phyloP scores from a whole-genome alignment of 2,113 vertebrate genomes.

The Mobula birostris region DNA sequence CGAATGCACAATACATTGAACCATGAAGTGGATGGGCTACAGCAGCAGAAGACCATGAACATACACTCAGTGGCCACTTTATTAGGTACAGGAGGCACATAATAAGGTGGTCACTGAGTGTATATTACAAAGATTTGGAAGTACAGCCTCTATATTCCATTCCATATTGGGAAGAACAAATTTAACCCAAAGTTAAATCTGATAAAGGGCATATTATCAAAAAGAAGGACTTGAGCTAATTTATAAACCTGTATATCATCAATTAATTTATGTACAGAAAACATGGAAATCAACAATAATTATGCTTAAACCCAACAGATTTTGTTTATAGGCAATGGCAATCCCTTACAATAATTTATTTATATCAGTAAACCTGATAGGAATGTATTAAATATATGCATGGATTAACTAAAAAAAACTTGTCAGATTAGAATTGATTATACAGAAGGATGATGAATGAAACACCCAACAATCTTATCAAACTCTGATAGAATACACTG shows the following conservation, averaged over 20 bases:
- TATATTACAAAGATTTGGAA: not conserved
- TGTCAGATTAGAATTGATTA: slow-evolving; percentile 21
- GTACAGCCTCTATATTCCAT: not conserved
- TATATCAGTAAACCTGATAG: not conserved
- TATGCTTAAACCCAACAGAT: slow-evolving; percentile 7
- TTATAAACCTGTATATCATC: not conserved
- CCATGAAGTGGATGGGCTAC: no score
- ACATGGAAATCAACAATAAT: not conserved
- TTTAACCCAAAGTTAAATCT: not conserved
- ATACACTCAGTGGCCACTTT: no score
- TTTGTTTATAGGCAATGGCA: not conserved
- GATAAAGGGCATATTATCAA: not conserved
- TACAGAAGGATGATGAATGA: slow-evolving; percentile 11
- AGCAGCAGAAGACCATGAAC: no score
- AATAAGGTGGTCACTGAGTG: not conserved
- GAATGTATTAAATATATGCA: not conserved
- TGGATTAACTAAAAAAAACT: slow-evolving; percentile 9
- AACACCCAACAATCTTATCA: not conserved
- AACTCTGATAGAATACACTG: not conserved
- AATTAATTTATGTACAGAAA: not conserved
- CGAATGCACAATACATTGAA: no score
- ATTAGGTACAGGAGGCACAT: no score
- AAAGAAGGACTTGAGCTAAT: not conserved
- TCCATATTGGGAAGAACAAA: not conserved
- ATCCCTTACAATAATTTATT: slow-evolving; percentile 13